These are phyloP conservation scores for Diplosoma virens DNA, from an alignment of 23 tunicate species.

Conservation along the genomic window DNA sequence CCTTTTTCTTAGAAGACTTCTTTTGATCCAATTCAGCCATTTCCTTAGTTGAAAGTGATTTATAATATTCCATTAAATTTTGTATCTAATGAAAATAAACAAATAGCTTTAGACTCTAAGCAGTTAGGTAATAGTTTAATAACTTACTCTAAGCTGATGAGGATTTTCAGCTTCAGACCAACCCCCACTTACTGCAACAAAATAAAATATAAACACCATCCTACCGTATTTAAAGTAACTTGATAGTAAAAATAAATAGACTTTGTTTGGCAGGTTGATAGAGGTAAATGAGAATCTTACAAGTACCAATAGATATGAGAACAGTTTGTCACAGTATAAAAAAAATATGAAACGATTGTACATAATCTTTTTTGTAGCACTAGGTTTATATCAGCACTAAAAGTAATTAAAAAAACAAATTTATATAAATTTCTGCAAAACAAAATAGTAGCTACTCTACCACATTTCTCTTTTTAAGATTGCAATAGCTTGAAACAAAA, in stretches of 20 bases:
- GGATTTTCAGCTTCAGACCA: constrained; percentile 68
- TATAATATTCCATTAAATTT: constrained; percentile 16
- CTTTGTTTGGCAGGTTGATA: not conserved
- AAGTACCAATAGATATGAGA: not conserved
- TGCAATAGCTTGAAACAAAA: too few species aligned
- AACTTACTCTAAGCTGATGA: constrained; percentile 40
- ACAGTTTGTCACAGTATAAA: too few species aligned
- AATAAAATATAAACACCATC: not conserved
- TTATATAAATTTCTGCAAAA: too few species aligned
- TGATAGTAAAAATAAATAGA: not conserved
- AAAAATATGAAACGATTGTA: too few species aligned
- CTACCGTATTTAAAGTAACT: not conserved
- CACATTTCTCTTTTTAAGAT: too few species aligned
- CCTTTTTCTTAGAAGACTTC: constrained; percentile 18
- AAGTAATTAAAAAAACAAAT: too few species aligned
- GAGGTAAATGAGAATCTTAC: not conserved
- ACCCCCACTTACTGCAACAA: constrained; percentile 44
- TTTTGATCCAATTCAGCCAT: constrained; percentile 1
- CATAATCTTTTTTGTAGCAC: too few species aligned
- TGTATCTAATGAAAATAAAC: not conserved
- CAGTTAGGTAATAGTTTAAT: not conserved
- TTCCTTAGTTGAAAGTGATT: constrained; percentile 17
- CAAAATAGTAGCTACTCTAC: too few species aligned
- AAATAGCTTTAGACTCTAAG: not conserved
- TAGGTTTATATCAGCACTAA: too few species aligned